phyloP scores from a whole-genome alignment of 2,888 invertebrate species.

The Mycalesis mineus region DNA sequence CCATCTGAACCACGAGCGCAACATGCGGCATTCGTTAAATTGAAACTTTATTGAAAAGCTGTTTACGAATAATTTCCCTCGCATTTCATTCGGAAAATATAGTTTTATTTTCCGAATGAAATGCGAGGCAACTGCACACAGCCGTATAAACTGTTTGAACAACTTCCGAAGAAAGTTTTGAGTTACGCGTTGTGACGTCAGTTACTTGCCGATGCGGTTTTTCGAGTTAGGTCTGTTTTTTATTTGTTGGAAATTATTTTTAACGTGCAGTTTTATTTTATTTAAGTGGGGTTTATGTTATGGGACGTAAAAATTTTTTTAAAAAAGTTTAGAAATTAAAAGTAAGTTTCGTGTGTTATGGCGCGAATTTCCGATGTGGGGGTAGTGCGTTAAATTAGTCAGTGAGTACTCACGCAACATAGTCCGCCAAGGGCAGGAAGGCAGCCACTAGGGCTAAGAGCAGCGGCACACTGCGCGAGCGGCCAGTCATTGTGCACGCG shows the following conservation, averaged over 20 bases:
- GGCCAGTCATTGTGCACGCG: constrained; percentile 70
- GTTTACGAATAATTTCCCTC: background rate
- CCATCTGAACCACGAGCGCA: background rate
- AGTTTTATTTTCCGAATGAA: too few species aligned
- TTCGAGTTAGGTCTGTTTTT: background rate
- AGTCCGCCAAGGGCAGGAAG: constrained; percentile 77
- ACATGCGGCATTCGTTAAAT: background rate
- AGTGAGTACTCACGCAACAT: constrained; percentile 80
- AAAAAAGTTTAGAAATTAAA: background rate
- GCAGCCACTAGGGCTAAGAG: constrained; percentile 80
- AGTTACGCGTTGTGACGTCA: constrained; percentile 2
- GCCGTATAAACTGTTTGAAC: background rate
- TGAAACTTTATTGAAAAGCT: background rate
- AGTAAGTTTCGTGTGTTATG: background rate
- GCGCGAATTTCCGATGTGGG: background rate
- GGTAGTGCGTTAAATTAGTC: background rate
- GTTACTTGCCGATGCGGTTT: background rate
- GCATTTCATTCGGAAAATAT: too few species aligned
- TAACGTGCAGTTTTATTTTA: background rate
- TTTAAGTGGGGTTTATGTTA: background rate
- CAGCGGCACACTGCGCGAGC: constrained; percentile 79
- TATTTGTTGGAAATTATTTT: background rate
- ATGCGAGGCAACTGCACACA: too few species aligned
- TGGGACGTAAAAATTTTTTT: background rate
- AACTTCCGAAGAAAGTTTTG: background rate